Evolutionary conservation across 2,888 invertebrate species (phyloP).

Genomic region (Hofmannophila pseudospretella): DNA sequence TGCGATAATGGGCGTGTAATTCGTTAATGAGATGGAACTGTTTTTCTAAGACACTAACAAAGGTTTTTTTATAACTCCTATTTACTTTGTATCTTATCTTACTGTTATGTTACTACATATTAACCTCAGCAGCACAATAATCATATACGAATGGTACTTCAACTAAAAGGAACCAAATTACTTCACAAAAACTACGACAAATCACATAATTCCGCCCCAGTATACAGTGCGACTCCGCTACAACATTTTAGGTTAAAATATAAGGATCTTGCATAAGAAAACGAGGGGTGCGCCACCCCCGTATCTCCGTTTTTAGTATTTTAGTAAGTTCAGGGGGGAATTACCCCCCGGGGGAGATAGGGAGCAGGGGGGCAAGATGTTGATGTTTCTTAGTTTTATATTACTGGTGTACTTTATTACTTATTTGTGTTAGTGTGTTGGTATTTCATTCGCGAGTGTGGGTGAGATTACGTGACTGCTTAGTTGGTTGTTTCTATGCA

Average conservation of each 20-base stretch:
- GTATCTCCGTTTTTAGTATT: slow-evolving; percentile 79
- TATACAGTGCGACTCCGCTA: slow-evolving; percentile 25
- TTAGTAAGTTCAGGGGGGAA: slow-evolving; percentile 76
- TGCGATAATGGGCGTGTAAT: too few species aligned
- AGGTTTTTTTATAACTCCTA: too few species aligned
- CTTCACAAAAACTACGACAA: slow-evolving; percentile 18
- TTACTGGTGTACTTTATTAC: slow-evolving; percentile 76
- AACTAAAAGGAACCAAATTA: not conserved
- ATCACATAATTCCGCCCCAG: slow-evolving; percentile 25
- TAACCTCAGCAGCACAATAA: too few species aligned
- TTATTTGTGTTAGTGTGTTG: slow-evolving; percentile 69
- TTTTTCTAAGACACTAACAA: too few species aligned
- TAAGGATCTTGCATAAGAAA: slow-evolving; percentile 78
- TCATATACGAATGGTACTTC: not conserved
- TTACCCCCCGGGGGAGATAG: slow-evolving; percentile 51
- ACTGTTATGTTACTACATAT: too few species aligned
- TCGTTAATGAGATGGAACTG: too few species aligned
- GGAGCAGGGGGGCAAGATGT: slow-evolving; percentile 53
- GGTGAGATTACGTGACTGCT: slow-evolving; percentile 33
- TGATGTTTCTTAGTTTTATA: slow-evolving; percentile 79
- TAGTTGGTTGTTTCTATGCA: slow-evolving; percentile 54
- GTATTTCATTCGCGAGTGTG: slow-evolving; percentile 34
- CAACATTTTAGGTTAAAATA: slow-evolving; percentile 75
- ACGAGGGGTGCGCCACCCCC: slow-evolving; percentile 54
- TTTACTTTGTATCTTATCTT: too few species aligned